phyloP scores from a whole-genome alignment of 1,140 invertebrate genomes.

The Caenorhabditis latens region DNA sequence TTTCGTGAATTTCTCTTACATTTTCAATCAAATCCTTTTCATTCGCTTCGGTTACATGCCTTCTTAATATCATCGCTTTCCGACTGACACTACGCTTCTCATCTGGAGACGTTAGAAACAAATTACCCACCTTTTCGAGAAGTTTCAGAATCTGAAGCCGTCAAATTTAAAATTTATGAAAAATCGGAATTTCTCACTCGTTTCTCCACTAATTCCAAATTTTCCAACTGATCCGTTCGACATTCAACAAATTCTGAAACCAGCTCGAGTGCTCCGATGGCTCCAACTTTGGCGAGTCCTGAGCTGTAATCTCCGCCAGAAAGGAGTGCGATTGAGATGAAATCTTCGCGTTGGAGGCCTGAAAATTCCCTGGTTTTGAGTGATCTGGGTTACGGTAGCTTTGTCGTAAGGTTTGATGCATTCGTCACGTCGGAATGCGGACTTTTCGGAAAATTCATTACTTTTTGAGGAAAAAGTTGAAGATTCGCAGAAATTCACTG shows the following conservation, averaged over 20 bases:
- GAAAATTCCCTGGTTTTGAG: constrained; percentile 44
- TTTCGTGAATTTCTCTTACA: neutral
- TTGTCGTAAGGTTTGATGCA: no score
- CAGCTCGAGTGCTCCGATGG: constrained; percentile 95
- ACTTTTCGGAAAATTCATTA: no score
- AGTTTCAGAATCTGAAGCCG: constrained; percentile 17
- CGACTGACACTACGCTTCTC: constrained; percentile 2
- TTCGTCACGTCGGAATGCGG: no score
- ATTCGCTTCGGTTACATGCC: neutral
- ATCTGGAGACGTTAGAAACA: neutral
- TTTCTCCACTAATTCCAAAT: constrained; percentile 69
- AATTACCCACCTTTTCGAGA: neutral
- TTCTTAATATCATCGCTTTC: neutral
- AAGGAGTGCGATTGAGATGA: constrained; percentile 90
- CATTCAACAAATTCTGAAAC: constrained; percentile 83
- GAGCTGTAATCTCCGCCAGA: constrained; percentile 98
- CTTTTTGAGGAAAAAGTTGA: no score
- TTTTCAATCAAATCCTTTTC: neutral
- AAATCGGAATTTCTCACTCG: neutral
- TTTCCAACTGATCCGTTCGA: constrained; percentile 47
- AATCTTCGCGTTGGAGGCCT: constrained; percentile 80
- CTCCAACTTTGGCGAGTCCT: constrained; percentile 90
- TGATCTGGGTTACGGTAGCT: no score
- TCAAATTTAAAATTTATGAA: neutral
- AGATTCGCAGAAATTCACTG: no score